Evolutionary conservation across 2,113 vertebrate genomes (phyloP).

Genomic region (Leptocoma aspasia): DNA sequence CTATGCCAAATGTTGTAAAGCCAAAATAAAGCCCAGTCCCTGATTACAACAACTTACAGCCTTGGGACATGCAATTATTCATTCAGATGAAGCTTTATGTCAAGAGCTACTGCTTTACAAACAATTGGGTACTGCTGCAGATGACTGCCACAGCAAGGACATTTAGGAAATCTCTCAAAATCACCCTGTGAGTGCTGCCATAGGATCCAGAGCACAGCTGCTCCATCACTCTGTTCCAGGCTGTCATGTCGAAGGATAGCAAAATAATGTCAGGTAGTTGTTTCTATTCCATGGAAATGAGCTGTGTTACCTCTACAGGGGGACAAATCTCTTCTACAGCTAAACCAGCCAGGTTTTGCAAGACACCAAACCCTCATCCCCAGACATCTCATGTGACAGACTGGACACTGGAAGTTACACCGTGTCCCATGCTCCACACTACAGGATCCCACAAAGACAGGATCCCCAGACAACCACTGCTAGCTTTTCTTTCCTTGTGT

Average conservation of each 20-base stretch:
- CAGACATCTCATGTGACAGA: not conserved
- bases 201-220: not conserved
- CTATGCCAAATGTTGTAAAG: not conserved
- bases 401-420: not conserved
- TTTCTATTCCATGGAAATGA: not conserved
- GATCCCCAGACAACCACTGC: not conserved
- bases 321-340: not conserved
- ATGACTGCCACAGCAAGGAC: not conserved
- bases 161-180: not conserved
- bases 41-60: not conserved
- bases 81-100: not conserved
- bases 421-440: fast-evolving
- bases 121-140: not conserved
- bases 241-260: not conserved
- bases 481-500: not conserved
- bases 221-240: not conserved
- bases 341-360: not conserved
- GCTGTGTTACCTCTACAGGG: not conserved
- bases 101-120: not conserved
- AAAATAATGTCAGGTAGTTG: not conserved
- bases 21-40: not conserved
- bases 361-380: not conserved
- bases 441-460: not conserved
- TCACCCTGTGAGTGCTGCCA: not conserved
- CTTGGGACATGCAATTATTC: not conserved